Conservation (phyloP, 2,113 vertebrate genomes). For the Indicator maculatus region DNA sequence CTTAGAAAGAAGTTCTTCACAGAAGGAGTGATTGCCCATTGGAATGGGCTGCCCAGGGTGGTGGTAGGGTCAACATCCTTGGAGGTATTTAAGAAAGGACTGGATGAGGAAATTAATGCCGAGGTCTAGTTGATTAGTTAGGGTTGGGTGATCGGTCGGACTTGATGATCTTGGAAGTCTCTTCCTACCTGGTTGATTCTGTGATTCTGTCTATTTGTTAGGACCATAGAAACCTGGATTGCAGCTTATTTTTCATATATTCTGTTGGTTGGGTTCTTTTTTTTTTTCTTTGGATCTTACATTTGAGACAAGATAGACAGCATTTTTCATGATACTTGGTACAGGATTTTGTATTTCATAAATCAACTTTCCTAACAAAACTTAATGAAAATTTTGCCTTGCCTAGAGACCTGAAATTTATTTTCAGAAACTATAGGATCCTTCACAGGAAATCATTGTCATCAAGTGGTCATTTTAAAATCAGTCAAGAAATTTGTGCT, state of each 20-base stretch:
- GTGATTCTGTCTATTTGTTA: not conserved
- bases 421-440: not conserved
- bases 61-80: too few relatives aligned
- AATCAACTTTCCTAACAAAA: not conserved
- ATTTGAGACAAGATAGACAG: not conserved
- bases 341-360: not conserved
- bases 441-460: not conserved
- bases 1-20: too few relatives aligned
- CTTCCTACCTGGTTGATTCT: too few relatives aligned
- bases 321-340: not conserved
- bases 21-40: too few relatives aligned
- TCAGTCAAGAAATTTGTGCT: not conserved
- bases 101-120: too few relatives aligned
- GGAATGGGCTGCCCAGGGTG: too few relatives aligned
- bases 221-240: not conserved
- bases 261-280: not conserved
- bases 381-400: not conserved
- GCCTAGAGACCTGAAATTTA: not conserved
- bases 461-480: not conserved
- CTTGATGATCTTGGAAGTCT: too few relatives aligned
- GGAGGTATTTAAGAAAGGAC: too few relatives aligned
- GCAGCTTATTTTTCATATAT: not conserved
- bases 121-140: too few relatives aligned
- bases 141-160: too few relatives aligned
- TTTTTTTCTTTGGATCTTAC: not conserved